These are phyloP conservation scores for Pemphredon lugubris DNA, from an alignment of 2,888 invertebrate genomes.

Conservation along the genomic window DNA sequence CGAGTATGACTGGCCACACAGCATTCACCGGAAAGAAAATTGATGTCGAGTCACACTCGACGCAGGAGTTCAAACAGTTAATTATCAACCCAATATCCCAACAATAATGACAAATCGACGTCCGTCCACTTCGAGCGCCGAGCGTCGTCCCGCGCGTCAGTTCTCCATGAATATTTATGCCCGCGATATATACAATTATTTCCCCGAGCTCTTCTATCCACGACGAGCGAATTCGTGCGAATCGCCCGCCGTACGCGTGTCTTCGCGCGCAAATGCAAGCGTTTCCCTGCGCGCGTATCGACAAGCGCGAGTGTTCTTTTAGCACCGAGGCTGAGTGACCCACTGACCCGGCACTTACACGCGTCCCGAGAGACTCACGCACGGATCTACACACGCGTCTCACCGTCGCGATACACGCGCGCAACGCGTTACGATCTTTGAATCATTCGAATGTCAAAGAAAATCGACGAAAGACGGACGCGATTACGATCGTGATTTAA, in stretches of 20 bases:
- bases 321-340: slow-evolving; percentile 68
- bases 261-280: slow-evolving; percentile 8
- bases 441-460: neutral
- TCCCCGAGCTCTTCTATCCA: neutral
- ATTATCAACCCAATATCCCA: too few species aligned
- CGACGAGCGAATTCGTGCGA: neutral
- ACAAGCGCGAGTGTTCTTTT: slow-evolving; percentile 58
- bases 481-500: too few species aligned
- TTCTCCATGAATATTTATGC: too few species aligned
- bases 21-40: too few species aligned
- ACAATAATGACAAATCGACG: too few species aligned
- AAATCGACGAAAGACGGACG: too few species aligned
- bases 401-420: neutral
- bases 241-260: slow-evolving; percentile 3
- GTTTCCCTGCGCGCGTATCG: slow-evolving; percentile 41
- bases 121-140: too few species aligned
- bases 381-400: slow-evolving; percentile 10
- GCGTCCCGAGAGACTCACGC: slow-evolving; percentile 27
- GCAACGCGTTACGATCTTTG: neutral
- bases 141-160: too few species aligned
- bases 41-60: too few species aligned
- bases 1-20: too few species aligned
- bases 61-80: too few species aligned
- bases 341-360: slow-evolving; percentile 67
- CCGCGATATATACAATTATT: too few species aligned